A percentile compares a stretch with the other conserved stretches of the same genome.
These are phyloP conservation scores for Macrochelys suwanniensis DNA, from an alignment of 2,797 vertebrate genomes.

Conservation along the genomic window DNA sequence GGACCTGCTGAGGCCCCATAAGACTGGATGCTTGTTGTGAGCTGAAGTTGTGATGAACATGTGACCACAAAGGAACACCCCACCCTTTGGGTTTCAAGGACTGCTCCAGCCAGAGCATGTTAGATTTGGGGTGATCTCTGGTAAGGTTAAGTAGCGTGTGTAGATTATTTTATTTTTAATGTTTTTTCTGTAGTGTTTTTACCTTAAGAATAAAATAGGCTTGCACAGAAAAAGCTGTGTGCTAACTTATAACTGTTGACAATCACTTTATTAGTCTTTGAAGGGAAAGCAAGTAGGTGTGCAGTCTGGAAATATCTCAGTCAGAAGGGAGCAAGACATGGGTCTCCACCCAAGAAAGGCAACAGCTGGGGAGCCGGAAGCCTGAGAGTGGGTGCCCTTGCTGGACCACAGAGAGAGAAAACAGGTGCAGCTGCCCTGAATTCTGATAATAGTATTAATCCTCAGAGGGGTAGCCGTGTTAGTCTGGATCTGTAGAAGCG, in stretches of 20 bases:
- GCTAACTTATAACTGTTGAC: background rate
- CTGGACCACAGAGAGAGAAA: background rate
- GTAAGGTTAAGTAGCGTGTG: background rate
- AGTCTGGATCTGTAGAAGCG: too few species aligned
- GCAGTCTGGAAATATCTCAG: background rate
- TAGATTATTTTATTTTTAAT: background rate
- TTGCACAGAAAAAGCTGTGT: background rate
- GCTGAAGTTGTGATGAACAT: background rate
- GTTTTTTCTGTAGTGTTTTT: background rate
- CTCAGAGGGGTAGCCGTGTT: too few species aligned
- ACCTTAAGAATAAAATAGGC: background rate
- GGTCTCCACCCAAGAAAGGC: background rate
- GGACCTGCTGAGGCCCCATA: background rate
- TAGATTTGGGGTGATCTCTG: background rate
- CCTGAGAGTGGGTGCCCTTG: background rate
- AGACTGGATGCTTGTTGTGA: background rate
- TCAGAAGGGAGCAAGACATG: background rate
- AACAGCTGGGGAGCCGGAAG: background rate
- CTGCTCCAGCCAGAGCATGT: background rate
- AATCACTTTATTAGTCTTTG: background rate
- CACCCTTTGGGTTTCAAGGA: background rate
- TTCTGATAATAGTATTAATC: background rate
- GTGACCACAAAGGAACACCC: background rate
- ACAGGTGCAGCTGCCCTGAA: background rate
- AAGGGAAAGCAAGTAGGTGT: background rate